Percentiles rank a stretch among this genome's conserved stretches.
These are phyloP conservation scores for Phataginus tricuspis DNA, from an alignment of 2,797 vertebrate species.

Conservation along the genomic window DNA sequence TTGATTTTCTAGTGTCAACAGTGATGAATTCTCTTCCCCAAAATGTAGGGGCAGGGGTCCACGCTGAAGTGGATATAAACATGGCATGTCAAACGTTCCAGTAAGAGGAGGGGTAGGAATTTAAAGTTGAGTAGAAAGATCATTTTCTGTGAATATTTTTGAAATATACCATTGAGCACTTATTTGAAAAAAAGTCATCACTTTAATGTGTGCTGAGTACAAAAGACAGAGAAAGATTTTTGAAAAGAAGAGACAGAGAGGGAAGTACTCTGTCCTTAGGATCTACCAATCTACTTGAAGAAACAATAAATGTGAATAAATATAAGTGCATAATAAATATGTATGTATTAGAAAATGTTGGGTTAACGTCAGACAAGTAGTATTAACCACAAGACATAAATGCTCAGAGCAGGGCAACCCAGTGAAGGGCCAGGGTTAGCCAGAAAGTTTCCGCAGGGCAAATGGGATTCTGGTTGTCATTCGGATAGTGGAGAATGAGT, in stretches of 20 bases:
- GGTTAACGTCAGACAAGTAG: not conserved
- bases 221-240: not conserved
- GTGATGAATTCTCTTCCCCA: not conserved
- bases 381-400: not conserved
- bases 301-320: not conserved
- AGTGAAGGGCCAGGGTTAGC: not conserved
- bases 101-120: not conserved
- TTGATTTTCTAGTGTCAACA: not conserved
- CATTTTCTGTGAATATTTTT: not conserved
- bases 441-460: not conserved
- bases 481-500: not conserved
- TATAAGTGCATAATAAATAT: not conserved
- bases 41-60: not conserved
- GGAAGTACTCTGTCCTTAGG: not conserved
- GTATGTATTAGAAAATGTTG: not conserved
- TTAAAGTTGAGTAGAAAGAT: not conserved
- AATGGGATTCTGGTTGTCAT: not conserved
- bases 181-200: not conserved
- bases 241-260: not conserved
- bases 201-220: not conserved
- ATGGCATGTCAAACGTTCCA: not conserved
- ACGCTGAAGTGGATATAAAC: not conserved
- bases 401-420: not conserved
- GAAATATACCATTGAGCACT: not conserved
- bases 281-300: not conserved